A percentile compares a stretch with the other conserved stretches of the same genome.
These are phyloP conservation scores for Cheilosia impressa DNA, from an alignment of 2,888 invertebrate species.

Conservation along the genomic window DNA sequence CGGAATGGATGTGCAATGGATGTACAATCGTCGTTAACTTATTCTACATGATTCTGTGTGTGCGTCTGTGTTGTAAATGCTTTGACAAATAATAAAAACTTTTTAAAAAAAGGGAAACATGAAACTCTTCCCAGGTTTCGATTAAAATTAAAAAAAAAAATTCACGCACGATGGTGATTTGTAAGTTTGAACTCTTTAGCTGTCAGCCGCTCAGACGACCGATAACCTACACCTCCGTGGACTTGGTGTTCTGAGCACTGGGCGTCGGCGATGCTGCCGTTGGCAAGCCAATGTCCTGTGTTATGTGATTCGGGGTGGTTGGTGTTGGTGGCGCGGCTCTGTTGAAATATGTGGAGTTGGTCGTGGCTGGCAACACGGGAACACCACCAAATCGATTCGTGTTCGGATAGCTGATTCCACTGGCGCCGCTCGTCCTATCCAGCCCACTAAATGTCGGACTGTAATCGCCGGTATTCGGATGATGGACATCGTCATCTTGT, in stretches of 20 bases:
- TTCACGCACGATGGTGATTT: background rate
- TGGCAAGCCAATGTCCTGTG: slow-evolving; percentile 82
- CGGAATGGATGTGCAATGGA: slow-evolving; percentile 41
- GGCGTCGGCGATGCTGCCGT: slow-evolving; percentile 82
- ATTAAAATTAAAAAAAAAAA: background rate
- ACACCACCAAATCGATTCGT: slow-evolving; percentile 82
- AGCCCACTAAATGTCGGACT: slow-evolving; percentile 83
- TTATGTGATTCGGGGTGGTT: slow-evolving; percentile 77
- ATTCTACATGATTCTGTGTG: slow-evolving; percentile 54
- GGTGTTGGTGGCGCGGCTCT: slow-evolving; percentile 78
- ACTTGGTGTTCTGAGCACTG: slow-evolving; percentile 80
- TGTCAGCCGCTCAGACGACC: slow-evolving; percentile 36
- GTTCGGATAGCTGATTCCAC: slow-evolving; percentile 80
- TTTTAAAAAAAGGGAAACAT: background rate
- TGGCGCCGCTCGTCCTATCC: slow-evolving; percentile 82
- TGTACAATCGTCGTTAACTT: slow-evolving; percentile 44
- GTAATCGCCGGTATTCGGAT: slow-evolving; percentile 77
- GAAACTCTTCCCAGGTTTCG: background rate
- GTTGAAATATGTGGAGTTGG: slow-evolving; percentile 80
- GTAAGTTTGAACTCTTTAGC: slow-evolving; percentile 58
- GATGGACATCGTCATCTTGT: slow-evolving; percentile 56
- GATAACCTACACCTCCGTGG: slow-evolving; percentile 82
- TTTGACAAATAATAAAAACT: slow-evolving; percentile 7
- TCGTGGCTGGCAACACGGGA: slow-evolving; percentile 80
- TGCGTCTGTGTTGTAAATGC: slow-evolving; percentile 21